Percentiles rank a stretch among this genome's conserved stretches.
These are phyloP conservation scores for Lucifuga dentata DNA, from an alignment of 2,113 vertebrate species.

Conservation along the genomic window DNA sequence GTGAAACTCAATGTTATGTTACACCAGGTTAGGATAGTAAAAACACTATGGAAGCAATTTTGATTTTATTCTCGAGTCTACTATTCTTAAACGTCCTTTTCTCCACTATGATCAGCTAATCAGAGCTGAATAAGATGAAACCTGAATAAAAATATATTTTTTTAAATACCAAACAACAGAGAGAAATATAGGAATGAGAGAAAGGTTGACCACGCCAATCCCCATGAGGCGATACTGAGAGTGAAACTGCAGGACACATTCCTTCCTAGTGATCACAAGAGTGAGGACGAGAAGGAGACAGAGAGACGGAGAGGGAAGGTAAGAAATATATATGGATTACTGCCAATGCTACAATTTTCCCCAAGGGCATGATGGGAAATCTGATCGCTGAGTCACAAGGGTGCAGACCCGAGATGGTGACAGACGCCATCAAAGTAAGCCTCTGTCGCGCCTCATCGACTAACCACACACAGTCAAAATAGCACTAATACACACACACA, in stretches of 20 bases:
- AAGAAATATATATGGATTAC: slow-evolving; percentile 1
- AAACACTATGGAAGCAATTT: too few relatives aligned
- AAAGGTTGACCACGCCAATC: not conserved
- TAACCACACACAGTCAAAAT: slow-evolving; percentile 26
- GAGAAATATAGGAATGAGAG: not conserved
- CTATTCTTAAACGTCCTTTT: too few relatives aligned
- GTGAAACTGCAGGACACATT: not conserved
- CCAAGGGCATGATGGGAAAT: slow-evolving; percentile 23
- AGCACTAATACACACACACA: slow-evolving; percentile 4
- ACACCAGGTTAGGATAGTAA: too few relatives aligned
- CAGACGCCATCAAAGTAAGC: slow-evolving; percentile 36
- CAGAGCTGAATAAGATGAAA: too few relatives aligned
- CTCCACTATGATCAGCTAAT: too few relatives aligned
- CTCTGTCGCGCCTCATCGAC: slow-evolving; percentile 17
- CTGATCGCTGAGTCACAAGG: slow-evolving; percentile 17
- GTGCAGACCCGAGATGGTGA: slow-evolving; percentile 32
- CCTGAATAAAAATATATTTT: too few relatives aligned
- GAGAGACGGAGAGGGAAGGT: not conserved
- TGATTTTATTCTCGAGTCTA: too few relatives aligned
- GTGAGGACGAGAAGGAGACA: not conserved
- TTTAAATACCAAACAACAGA: too few relatives aligned
- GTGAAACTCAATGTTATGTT: too few relatives aligned
- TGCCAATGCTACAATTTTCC: not conserved
- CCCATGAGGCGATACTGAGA: not conserved
- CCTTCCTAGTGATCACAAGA: not conserved